Evolutionary conservation across 2,888 invertebrate species (phyloP), one percentile per base, ranked within the genome.

Genomic region (Cynaeus angustus): DNA sequence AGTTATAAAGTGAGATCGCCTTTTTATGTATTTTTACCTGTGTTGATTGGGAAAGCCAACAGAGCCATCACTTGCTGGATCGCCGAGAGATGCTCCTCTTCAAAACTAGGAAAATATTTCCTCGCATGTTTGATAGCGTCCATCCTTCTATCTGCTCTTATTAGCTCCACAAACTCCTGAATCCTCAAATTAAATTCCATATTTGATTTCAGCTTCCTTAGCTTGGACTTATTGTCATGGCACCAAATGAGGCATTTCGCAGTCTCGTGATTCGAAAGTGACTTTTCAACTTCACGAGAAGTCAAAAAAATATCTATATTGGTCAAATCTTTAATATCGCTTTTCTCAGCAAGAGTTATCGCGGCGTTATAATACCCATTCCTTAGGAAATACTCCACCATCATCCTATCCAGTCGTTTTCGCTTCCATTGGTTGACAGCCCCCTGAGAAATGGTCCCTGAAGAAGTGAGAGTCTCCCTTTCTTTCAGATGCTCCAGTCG

Each of bases 281-380:
- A 96, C 71, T 92, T 91, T 83, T 98, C 98, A 5, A 98, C 94
- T 80, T 94, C 94, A 9, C 93, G 90, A 0, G 94, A 94, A 4
- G 92, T 92, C 80, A 91, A 87, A 83, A 95, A 95, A 68, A 95
- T 94, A 80, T 95, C 98, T 77, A 97, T 94, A 86, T 99, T 99
- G 14, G 98, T 97, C 70, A 98, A 88, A 80, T 97, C 95, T 82
- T 94, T 88, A 10, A 96, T 89, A 50, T 90, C 91, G 9, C 94
- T 92, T 56, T 93, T 91, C 59, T 93, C 91, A 0, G 97, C 95
- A 21, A 99, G 86, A 80, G 92, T 92, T 74, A 93, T 91, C 0
- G 99, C 99, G 0, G 98, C 94, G 80, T 95, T 95, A 83, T 99
- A 98, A 86, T 97, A 98, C 0, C 99, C 99, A 82, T 94, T 93